Base-by-base conservation (phyloP, 2,888 invertebrate genomes). In the Maniola hyperantus region DNA sequence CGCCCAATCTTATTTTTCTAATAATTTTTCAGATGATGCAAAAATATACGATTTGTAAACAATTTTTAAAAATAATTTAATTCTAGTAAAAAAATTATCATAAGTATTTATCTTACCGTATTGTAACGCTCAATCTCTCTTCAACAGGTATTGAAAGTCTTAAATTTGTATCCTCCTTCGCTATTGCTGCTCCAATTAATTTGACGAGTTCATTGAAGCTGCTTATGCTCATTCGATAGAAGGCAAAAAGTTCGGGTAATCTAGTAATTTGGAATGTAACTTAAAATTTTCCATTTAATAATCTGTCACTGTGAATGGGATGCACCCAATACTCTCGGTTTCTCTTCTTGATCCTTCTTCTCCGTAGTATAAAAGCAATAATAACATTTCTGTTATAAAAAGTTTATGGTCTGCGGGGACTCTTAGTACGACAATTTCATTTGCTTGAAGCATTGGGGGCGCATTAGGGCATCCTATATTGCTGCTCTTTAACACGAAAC, bases 101-200 rank as follows among this genome's bases (percentile, higher is more conserved):
- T 6, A 48, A 60, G 15, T 69, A 44, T 60, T 65, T 46, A 18
- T 18, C 64, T 51, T 65, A 58, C 62, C 67, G 34, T 64, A 66
- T 62, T n/a, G 48, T 65, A 54, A 66, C 66, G 55, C 61, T 61
- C 48, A 66, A 54, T 66, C 66, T 66, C 60, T 64, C 64, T 50
- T 67, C 60, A 53, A 50, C 60, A 64, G 67, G 64, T 60, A 67
- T 65, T 60, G 68, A 60, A 50, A 68, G 64, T 68, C 68, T 68
- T 61, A 68, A 64, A 51, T 64, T 60, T 57, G 64, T 65, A 62
- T 68, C 57, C 54, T 66, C 39, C 50, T 69, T 66, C 26, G 59
- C 59, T 69, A 66, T 66, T 62, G 54, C 48, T 39, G 69, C 50
- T 63, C 64, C 64, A 48, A 69, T 59, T 48, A 60, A 54, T 36